Evolutionary conservation across 2,797 vertebrate species (phyloP), one percentile per base, ranked within the genome.

Genomic region (Hozukius guyotensis): DNA sequence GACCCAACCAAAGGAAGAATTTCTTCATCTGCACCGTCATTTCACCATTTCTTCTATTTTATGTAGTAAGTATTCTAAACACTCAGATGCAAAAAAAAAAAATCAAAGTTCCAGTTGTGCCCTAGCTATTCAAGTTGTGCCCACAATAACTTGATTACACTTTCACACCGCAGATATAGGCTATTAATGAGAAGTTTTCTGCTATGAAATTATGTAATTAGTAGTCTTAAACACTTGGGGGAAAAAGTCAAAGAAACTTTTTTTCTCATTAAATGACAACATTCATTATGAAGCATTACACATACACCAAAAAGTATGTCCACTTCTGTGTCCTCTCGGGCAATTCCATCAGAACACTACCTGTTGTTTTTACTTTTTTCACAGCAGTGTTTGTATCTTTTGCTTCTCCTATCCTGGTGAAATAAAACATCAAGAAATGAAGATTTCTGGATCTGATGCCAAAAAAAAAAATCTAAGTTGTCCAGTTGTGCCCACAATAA

Each of bases 181-280:
- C 60, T 38, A 84, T 82, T 68, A 75, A 84, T 74, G 73, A 78
- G 64, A 83, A 46, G 69, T 82, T 83, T 38, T 88, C 46, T 84
- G 69, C 72, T 91, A 87, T 79, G 76, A 57, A 72, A 82, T 20
- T 13, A 38, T 38, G 74, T 56, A 81, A 74, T 87, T 87, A 84
- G 86, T 82, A 38, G 36, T 38, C 36, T 38, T 38, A 38, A 38
- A 38, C 36, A 14, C 36, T 38, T 38, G 14, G 38, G 36, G 36
- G 36, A 6, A 74, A 81, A 70, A 75, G 75, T 84, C 85, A 88
- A 81, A 78, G 55, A 66, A 79, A 86, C 13, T 0, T 38, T 38
- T 83, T 87, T 88, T 89, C 78, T 92, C 64, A 55, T 83, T 77
- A 76, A 68, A 76, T 80, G 85, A 81, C 77, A 87, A 84, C 80